Evolutionary conservation across 2,797 vertebrate species (phyloP), one percentile per base, ranked within the genome.

Genomic region (Tamandua tetradactyla): DNA sequence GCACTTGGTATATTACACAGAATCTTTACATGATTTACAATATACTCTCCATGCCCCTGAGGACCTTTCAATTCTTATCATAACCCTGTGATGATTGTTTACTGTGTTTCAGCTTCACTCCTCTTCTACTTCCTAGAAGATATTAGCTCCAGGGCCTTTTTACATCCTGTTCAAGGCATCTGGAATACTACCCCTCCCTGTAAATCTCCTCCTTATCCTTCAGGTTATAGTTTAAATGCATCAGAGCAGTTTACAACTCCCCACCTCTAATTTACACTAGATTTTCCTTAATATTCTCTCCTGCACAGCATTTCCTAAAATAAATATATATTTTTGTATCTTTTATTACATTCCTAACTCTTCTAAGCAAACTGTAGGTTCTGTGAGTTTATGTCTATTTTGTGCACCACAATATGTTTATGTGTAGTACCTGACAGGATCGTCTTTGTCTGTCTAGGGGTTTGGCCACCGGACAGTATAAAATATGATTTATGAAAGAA

Each of bases 331-430:
- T 88, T 49, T n/a, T 52, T 23, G 47, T 64, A 57, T 74, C 23
- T 74, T n/a, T 89, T 47, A 74, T 42, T 85, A 92, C 92, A 92
- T 91, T 83, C 37, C 13, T 78, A 81, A 94, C 10, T 12, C 13
- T 82, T 32, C 6, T 57, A 89, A 81, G 5, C n/a, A 81, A 57
- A 81, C 18, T 68, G 14, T 72, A 40, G 30, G 23, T 79, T 84
- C 44, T 23, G 30, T 44, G 15, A 91, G 15, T 59, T 66, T 80
- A 61, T 35, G 52, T 78, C 59, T 85, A 59, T 62, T 92, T 37
- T 18, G 47, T 30, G 32, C 13, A 47, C 27, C 44, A 85, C 5
- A 61, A 22, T 61, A 4, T 35, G 52, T 52, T 52, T 52, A 18
- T 52, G 52, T 52, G 52, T 52, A 14, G 13, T 52, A 17, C 14